Base-by-base conservation (phyloP, 2,888 invertebrate genomes). In the Ectemnius cavifrons region DNA sequence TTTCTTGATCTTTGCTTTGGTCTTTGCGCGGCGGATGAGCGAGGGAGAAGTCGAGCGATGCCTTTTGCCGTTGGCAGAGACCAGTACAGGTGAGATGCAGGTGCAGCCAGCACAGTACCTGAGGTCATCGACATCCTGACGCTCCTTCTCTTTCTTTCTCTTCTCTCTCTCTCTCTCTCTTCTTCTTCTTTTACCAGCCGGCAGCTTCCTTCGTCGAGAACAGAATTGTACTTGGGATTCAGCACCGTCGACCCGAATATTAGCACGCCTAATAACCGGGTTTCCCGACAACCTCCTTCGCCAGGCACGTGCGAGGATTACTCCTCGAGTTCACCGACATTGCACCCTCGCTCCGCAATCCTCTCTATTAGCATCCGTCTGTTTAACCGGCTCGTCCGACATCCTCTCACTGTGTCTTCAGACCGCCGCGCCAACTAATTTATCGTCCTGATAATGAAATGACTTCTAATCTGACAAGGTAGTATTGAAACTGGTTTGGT, bases 1-100 rank as follows among this genome's bases (percentile, higher is more conserved):
- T 80, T 81, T 77, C 70, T 71, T 49, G 27, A 58, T 20, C 8
- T 16, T 52, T 11, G 52, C 37, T 37, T 37, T 37, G 37, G 37
- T 11, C 1, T 37, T 37, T 23, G 23, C 23, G 8, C 37, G 37
- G 37, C 37, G 8, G 37, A 37, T 11, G 37, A 37, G 37, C 37
- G 37, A 37, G 37, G 11, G 11, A 11, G 37, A 37, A 37, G 37
- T 6, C 37, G 37, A 52, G 52, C 52, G 52, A 5, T 52, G 52
- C 52, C 16, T 52, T 5, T 16, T 52, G 52, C 16, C n/a, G 52
- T 16, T 52, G 52, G 5, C 16, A 13, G n/a, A 52, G 52, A 11
- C 23, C 13, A 52, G 16, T 52, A 70, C 80, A 72, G 77, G 75
- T 80, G 83, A 37, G 37, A 81, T 75, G 79, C 87, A 85, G 85